Evolutionary conservation across 2,113 vertebrate genomes (phyloP), one percentile per base, ranked within the genome.

Genomic region (Serinus canaria): DNA sequence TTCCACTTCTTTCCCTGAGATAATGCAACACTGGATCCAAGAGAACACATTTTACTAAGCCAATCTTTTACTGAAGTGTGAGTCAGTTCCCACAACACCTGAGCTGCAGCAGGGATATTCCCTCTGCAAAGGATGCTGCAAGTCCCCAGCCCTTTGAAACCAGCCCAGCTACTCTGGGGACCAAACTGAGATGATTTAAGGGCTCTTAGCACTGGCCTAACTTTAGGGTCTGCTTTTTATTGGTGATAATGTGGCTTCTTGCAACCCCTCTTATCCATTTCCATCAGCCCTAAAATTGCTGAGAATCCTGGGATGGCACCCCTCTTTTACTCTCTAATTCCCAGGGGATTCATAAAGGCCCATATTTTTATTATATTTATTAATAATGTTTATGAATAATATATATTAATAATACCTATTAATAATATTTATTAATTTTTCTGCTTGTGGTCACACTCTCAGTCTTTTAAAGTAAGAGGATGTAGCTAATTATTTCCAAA

Each of bases 271-370:
- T 66, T 3, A 25, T 6, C 9, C 3, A 5, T 27, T 75, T 46
- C 47, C 47, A 66, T 4, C 50, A 73, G 50, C 43, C 41, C 46
- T 28, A 41, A 70, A 44, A 75, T 11, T 0, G 1, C 16, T 66
- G 37, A 0, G 0, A 69, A 20, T 22, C 27, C 28, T 1, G 0
- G 28, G 64, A 3, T 28, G 33, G 41, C 8, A 56, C 7, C 24
- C 8, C 13, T 41, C n/a, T 84, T 75, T 35, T 31, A 8, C n/a
- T 43, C 2, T n/a, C 11, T 9, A 66, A 69, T 37, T 19, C 24
- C 33, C 30, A 39, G 53, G 21, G 4, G 9, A 63, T 78, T 69
- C 33, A 82, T 27, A 47, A 79, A 55, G 24, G 2, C 2, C 21
- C 4, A 16, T 13, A 39, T 24, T 78, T 62, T 78, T 62, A 46